Evolutionary conservation across 2,113 vertebrate genomes (phyloP), one percentile per base, ranked within the genome.

Genomic region (Origma solitaria): DNA sequence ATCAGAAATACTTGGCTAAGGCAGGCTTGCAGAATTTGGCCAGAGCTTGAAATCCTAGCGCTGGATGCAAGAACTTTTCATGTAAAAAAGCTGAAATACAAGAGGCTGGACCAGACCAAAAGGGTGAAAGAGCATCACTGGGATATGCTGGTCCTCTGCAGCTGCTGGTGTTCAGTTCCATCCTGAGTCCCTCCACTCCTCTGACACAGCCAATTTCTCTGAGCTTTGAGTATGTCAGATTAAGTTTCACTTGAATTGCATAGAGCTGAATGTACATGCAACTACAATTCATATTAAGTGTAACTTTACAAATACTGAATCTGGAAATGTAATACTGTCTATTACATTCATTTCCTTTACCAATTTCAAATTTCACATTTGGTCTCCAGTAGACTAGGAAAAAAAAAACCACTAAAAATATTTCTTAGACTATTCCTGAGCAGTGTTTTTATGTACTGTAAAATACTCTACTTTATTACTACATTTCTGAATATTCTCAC

Each of bases 401-500:
- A 71, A 73, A 62, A 62, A 86, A 76, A 11, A 40, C 0, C 83
- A 97, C 82, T 82, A 61, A 78, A 95, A 94, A 86, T 94, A 93
- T 86, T 95, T 80, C 65, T 92, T 92, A 71, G 72, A 72, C 96
- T 83, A 81, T 96, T 95, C 94, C 95, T 96, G 95, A 97, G 96
- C 88, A 94, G 80, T 86, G 42, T 78, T 93, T 89, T 82, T 45
- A 91, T 35, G 35, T 94, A 87, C 86, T 94, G 90, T 82, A 96
- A 96, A 94, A 92, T 85, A 93, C 31, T 73, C 68, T 76, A 20
- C 25, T 88, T 90, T 89, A 89, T 91, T 91, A 93, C 58, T 87
- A 91, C 19, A 51, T 84, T 90, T 88, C 85, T 77, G 75, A 86
- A 93, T 64, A 82, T 53, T 86, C 35, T 91, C 62, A 80, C 44